phyloP scores from a whole-genome alignment of 2,888 invertebrate genomes.

The Rhodophaea formosa region DNA sequence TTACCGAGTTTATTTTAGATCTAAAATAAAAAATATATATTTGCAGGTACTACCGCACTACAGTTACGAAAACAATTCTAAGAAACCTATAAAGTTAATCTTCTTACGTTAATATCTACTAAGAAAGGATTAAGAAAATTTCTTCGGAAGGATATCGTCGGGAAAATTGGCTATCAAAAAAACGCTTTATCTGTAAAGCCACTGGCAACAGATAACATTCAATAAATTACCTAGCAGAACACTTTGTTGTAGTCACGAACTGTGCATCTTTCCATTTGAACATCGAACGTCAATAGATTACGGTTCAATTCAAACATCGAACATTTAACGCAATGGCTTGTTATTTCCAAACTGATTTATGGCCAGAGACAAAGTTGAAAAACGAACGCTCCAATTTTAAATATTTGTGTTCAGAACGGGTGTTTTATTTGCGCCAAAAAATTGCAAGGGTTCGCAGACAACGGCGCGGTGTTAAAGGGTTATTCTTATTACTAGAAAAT shows the following conservation, averaged over 20 bases:
- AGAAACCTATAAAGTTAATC: too few relatives aligned
- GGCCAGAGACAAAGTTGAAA: slow-evolving; percentile 70
- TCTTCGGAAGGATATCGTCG: too few relatives aligned
- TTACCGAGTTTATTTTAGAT: too few relatives aligned
- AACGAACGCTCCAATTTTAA: slow-evolving; percentile 59
- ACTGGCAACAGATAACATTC: too few relatives aligned
- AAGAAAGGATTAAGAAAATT: too few relatives aligned
- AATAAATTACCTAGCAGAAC: not conserved
- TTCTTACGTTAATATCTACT: too few relatives aligned
- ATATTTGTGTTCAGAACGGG: slow-evolving; percentile 77
- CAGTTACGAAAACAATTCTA: too few relatives aligned
- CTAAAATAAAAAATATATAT: too few relatives aligned
- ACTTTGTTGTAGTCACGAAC: slow-evolving; percentile 3
- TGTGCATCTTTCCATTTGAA: slow-evolving; percentile 19
- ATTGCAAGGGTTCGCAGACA: slow-evolving; percentile 75
- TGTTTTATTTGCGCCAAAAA: slow-evolving; percentile 78
- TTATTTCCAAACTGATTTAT: slow-evolving; percentile 76
- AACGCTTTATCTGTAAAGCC: too few relatives aligned
- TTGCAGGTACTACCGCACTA: too few relatives aligned
- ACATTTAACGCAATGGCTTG: slow-evolving; percentile 63
- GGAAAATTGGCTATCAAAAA: too few relatives aligned
- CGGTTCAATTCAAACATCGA: slow-evolving; percentile 68
- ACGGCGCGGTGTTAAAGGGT: slow-evolving; percentile 67
- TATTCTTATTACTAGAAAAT: slow-evolving; percentile 75
- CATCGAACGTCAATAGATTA: slow-evolving; percentile 52